These are phyloP conservation scores for Cydia strobilella DNA, from an alignment of 1,140 invertebrate species.

Conservation along the genomic window DNA sequence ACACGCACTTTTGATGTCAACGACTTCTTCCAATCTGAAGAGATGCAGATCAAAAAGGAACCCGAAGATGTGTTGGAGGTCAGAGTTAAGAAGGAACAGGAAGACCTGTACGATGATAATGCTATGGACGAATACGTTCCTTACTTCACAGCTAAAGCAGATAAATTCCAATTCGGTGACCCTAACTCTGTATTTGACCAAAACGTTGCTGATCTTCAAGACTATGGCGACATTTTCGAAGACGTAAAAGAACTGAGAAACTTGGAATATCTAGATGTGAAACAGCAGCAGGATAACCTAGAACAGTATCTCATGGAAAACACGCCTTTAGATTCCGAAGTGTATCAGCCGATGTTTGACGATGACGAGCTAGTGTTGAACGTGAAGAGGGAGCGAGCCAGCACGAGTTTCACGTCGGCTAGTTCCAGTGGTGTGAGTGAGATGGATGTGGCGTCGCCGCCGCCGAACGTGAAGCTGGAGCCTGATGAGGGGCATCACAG, in stretches of 20 bases:
- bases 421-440: conserved; percentile 78
- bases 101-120: conserved; percentile 67
- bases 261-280: conserved; percentile 66
- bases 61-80: conserved; percentile 50
- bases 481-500: conserved; percentile 74
- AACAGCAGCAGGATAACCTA: conserved; percentile 67
- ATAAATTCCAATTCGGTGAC: conserved; percentile 59
- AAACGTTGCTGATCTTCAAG: conserved; percentile 73
- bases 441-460: conserved; percentile 60
- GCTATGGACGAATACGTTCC: conserved; percentile 74
- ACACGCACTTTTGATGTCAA: conserved; percentile 68
- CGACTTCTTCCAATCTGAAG: conserved; percentile 58
- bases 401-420: conserved; percentile 76
- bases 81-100: conserved; percentile 55
- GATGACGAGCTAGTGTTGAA: conserved; percentile 68
- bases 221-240: conserved; percentile 71
- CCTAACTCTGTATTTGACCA: conserved; percentile 69
- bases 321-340: conserved; percentile 68
- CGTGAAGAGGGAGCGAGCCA: conserved; percentile 74
- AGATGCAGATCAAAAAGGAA: conserved; percentile 71
- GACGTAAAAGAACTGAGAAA: conserved; percentile 66
- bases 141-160: conserved; percentile 65
- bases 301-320: conserved; percentile 76
- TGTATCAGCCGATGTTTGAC: conserved; percentile 70
- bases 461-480: conserved; percentile 66